Percentiles rank a stretch among this genome's conserved stretches.
These are phyloP conservation scores for Brachypterus glaber DNA, from an alignment of 2,888 invertebrate species.

Conservation along the genomic window DNA sequence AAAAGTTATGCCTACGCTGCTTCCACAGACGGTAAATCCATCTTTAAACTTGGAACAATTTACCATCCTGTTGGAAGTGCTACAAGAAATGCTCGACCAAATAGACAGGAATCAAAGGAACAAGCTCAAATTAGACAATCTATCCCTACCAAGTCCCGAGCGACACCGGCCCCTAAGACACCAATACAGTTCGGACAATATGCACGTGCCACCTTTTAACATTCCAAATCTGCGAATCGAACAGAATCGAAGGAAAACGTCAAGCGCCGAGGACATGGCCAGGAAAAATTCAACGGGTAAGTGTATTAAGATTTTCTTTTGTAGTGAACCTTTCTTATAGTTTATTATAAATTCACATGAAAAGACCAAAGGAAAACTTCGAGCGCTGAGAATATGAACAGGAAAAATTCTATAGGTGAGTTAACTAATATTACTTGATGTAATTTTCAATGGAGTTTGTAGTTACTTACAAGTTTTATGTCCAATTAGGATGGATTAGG, in stretches of 20 bases:
- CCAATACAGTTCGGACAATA: slow-evolving; percentile 78
- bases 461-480: too few relatives aligned
- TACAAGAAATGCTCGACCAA: slow-evolving; percentile 87
- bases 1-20: slow-evolving; percentile 82
- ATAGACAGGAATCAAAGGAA: slow-evolving; percentile 82
- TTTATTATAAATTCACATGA: neutral
- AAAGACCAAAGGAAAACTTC: slow-evolving; percentile 67
- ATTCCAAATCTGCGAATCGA: slow-evolving; percentile 82
- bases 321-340: neutral
- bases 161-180: slow-evolving; percentile 65
- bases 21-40: slow-evolving; percentile 88
- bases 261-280: slow-evolving; percentile 86
- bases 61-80: slow-evolving; percentile 65
- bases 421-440: too few relatives aligned
- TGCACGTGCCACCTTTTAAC: slow-evolving; percentile 75
- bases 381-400: slow-evolving; percentile 75
- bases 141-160: slow-evolving; percentile 66
- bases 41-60: slow-evolving; percentile 75
- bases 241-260: slow-evolving; percentile 79
- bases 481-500: too few relatives aligned
- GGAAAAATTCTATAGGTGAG: slow-evolving; percentile 63
- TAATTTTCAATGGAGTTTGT: too few relatives aligned
- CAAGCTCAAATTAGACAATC: slow-evolving; percentile 77
- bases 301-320: slow-evolving; percentile 11
- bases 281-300: slow-evolving; percentile 73